A percentile compares a stretch with the other conserved stretches of the same genome.
Evolutionary conservation across 2,797 vertebrate genomes (phyloP).

Genomic region (Danio tinwini): DNA sequence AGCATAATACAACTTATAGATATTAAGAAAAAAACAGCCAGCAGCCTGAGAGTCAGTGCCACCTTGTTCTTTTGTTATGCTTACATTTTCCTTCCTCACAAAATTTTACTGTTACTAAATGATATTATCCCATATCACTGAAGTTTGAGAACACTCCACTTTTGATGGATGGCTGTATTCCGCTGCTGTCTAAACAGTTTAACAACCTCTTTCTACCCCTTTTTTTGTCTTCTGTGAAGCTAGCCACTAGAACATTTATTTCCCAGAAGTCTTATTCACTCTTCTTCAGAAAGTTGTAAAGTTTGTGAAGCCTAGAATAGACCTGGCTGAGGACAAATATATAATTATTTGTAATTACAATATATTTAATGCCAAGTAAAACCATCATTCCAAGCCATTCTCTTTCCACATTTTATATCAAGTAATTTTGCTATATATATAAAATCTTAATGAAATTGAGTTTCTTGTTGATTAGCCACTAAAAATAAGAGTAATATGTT

Average conservation of each 20-base stretch:
- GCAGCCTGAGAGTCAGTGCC: no score
- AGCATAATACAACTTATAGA: no score
- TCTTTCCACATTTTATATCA: slow-evolving; percentile 27
- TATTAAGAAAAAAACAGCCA: no score
- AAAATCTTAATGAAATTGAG: slow-evolving; percentile 5
- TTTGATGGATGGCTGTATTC: not conserved
- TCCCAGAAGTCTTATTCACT: slow-evolving; percentile 61
- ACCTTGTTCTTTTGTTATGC: no score
- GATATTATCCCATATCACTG: not conserved
- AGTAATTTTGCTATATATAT: not conserved
- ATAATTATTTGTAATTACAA: slow-evolving; percentile 62
- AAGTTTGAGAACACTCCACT: not conserved
- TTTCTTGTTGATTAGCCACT: slow-evolving; percentile 8
- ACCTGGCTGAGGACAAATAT: slow-evolving; percentile 61
- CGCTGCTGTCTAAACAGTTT: not conserved
- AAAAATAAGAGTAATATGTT: not conserved
- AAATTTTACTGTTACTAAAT: no score
- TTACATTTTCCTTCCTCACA: no score
- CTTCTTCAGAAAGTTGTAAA: slow-evolving; percentile 64
- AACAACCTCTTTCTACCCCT: not conserved
- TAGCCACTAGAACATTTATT: slow-evolving; percentile 49
- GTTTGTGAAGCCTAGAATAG: slow-evolving; percentile 42
- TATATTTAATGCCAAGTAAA: slow-evolving; percentile 65
- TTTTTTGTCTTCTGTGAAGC: slow-evolving; percentile 59
- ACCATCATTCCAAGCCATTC: slow-evolving; percentile 23